Base-by-base conservation (phyloP, 2,888 invertebrate species). In the Serrognathus titanus region DNA sequence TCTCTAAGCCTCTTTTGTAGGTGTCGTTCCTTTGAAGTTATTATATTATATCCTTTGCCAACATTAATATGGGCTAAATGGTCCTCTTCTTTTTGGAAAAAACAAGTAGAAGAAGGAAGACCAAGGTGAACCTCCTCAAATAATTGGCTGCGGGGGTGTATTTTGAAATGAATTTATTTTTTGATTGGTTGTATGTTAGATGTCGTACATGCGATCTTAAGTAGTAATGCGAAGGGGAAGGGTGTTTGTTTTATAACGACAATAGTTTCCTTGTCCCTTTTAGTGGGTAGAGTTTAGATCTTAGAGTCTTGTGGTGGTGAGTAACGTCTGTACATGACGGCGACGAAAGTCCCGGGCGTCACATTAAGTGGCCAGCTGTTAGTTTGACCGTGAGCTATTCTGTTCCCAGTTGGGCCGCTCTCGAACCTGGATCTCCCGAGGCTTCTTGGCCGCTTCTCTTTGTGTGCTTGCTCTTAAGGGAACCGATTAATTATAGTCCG, bases 351-450 rank as follows among this genome's bases (percentile, higher is more conserved):
- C 77, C 77, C 77, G 73, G 69, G 75, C 76, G 77, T 75, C 77
- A 77, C 77, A 78, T 78, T 78, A 78, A 76, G 76, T 76, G 77
- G 77, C 75, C 74, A 71, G 74, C 75, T 76, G 75, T 77, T 77
- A 77, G 76, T 77, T 77, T 76, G 76, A 76, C 75, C 77, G 74
- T 77, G 76, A 75, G 75, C 75, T 74, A 75, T 75, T 75, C 74
- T 68, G 71, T 66, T 75, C 75, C 74, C 75, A 71, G 70, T 69
- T 70, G 74, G 71, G 72, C 69, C 63, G 61, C 67, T 67, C 69
- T 71, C 70, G 66, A 72, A 71, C 65, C 70, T 65, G 60, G 63
- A 69, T 71, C 74, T 75, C 75, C 70, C 74, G 74, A 75, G 75
- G 71, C 66, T 71, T 65, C 74, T 74, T 71, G 69, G 71, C 73